Percentiles rank a stretch among this genome's conserved stretches.
phyloP scores from a whole-genome alignment of 2,888 invertebrate species.

The Ditula angustiorana region DNA sequence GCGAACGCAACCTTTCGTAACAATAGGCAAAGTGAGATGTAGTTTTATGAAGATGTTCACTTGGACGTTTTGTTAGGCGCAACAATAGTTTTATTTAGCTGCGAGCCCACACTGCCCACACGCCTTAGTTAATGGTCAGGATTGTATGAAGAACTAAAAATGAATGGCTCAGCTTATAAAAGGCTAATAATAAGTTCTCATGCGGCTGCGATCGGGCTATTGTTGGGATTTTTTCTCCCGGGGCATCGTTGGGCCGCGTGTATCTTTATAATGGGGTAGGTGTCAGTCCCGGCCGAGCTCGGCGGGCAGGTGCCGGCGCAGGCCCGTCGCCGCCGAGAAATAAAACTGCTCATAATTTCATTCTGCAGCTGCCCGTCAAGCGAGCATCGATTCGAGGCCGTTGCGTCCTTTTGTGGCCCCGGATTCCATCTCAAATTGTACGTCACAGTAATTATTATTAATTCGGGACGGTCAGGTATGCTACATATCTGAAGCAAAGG shows the following conservation, averaged over 20 bases:
- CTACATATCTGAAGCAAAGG: conserved; percentile 25
- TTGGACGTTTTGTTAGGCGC: conserved; percentile 77
- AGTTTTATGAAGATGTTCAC: conserved; percentile 83
- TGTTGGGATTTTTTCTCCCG: conserved; percentile 73
- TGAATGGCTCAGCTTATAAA: conserved; percentile 77
- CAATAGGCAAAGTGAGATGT: conserved; percentile 72
- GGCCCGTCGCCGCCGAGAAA: conserved; percentile 58
- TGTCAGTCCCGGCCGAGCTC: conserved; percentile 76
- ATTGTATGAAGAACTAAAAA: conserved; percentile 83
- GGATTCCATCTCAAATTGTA: conserved; percentile 73
- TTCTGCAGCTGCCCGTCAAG: conserved; percentile 83
- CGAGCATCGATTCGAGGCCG: conserved; percentile 71
- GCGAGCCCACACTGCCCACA: conserved; percentile 82
- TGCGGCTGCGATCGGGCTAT: conserved; percentile 77
- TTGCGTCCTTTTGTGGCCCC: conserved; percentile 71
- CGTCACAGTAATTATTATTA: conserved; percentile 54
- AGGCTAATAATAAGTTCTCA: conserved; percentile 83
- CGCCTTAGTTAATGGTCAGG: conserved; percentile 81
- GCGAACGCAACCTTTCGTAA: conserved; percentile 66
- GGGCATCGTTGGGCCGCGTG: conserved; percentile 62
- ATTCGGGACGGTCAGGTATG: conserved; percentile 36
- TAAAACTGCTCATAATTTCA: conserved; percentile 83
- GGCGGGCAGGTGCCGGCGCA: conserved; percentile 72
- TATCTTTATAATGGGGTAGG: conserved; percentile 77
- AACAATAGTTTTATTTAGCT: conserved; percentile 85